Base-by-base conservation (phyloP, 2,888 invertebrate genomes). In the Epiblema foenella region DNA sequence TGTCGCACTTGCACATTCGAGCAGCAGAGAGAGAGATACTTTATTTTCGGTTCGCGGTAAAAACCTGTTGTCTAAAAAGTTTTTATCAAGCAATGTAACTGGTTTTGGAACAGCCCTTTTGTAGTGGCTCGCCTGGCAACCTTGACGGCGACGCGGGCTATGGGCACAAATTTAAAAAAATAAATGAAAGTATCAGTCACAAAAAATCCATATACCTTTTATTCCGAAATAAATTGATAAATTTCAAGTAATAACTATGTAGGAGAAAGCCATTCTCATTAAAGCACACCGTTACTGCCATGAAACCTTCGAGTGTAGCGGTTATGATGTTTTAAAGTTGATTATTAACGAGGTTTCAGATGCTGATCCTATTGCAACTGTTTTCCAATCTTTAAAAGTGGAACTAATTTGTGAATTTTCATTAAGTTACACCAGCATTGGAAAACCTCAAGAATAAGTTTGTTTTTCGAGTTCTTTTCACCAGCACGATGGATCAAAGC, bases 401-500 rank as follows among this genome's bases (percentile, higher is more conserved):
- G 15, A 7, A 46, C 2, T n/a, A n/a, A n/a, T 46, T 8, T n/a
- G 46, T 46, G 7, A 46, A 5, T 15, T 15, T 42, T 0, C 42
- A 46, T 15, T 20, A 52, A 24, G 56, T 56, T 29, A 29, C 15
- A n/a, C n/a, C 56, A 29, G 29, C 24, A 8, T 15, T 29, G 10
- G n/a, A 9, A 24, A 24, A 56, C 5, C 7, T 8, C 12, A 54
- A 24, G 2, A 8, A 12, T 0, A 58, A 12, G 29, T 11, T 29
- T 46, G n/a, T 24, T 60, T 15, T 46, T 24, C 24, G 42, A 46
- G 60, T 15, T 20, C 0, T 3, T 46, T 42, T 59, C 20, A 20
- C 42, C 49, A 33, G 29, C 62, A 33, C 17, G 7, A 62, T 62
- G 62, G 62, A 11, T 42, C 12, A 49, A 33, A 62, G 49, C 33